phyloP scores from a whole-genome alignment of 2,113 vertebrate species.

The Guaruba guarouba region DNA sequence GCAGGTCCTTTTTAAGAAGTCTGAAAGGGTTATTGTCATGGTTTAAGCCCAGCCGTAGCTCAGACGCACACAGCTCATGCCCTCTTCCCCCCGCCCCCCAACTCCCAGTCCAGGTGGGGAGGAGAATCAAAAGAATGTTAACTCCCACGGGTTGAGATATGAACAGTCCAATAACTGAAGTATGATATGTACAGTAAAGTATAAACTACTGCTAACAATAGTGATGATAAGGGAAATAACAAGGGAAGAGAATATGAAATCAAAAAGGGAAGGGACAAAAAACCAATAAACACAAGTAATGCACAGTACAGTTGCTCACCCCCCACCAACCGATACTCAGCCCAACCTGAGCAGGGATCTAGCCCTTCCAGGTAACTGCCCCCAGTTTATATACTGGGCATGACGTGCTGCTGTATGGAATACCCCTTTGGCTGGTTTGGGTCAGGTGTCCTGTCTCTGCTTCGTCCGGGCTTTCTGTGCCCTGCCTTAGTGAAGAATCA shows the following conservation, averaged over 20 bases:
- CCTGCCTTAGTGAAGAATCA: neutral
- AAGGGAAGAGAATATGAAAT: neutral
- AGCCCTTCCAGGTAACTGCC: neutral
- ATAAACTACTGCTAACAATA: neutral
- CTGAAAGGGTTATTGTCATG: neutral
- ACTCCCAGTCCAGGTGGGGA: neutral
- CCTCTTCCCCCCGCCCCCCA: neutral
- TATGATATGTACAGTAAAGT: neutral
- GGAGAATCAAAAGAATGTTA: neutral
- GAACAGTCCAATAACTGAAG: neutral
- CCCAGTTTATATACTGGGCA: neutral
- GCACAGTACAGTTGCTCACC: neutral
- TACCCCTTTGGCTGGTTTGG: neutral
- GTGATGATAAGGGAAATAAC: neutral
- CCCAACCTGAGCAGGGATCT: neutral
- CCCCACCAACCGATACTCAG: neutral
- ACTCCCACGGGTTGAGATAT: neutral
- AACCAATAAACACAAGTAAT: neutral
- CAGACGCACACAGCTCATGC: neutral
- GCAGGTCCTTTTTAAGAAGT: neutral
- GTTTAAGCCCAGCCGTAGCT: neutral
- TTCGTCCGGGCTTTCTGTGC: fast-evolving
- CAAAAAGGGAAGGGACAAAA: neutral
- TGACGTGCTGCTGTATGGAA: neutral
- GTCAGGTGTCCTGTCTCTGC: neutral